Conservation (phyloP, 35 echinoderm and acorn worm species). For the Ophiothrix spiculata region DNA sequence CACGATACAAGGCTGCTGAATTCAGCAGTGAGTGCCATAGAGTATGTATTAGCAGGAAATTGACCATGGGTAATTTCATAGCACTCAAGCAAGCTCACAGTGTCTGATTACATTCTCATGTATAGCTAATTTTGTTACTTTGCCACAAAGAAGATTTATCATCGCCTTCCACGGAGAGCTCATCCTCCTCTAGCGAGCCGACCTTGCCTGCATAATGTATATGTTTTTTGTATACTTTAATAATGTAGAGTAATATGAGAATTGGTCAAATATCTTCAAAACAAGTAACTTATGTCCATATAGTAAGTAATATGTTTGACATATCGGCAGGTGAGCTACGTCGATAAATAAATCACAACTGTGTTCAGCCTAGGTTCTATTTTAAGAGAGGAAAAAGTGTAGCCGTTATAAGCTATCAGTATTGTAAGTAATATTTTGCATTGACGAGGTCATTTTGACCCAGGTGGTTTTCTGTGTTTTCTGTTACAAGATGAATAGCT, state of each 20-base stretch:
- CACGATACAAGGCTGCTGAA: background rate
- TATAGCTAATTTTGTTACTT: constrained; percentile 3
- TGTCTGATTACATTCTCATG: background rate
- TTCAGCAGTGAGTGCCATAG: background rate
- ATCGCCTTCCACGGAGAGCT: background rate
- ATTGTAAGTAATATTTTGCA: background rate
- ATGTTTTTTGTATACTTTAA: background rate
- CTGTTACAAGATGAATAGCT: background rate
- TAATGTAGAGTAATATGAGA: constrained; percentile 10
- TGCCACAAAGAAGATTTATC: background rate
- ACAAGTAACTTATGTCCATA: background rate
- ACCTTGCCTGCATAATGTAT: constrained; percentile 4
- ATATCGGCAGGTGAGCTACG: background rate
- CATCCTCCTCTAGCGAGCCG: too few species aligned
- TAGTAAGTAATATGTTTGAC: background rate
- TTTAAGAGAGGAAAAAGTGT: background rate
- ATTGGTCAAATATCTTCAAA: background rate
- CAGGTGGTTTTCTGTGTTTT: background rate
- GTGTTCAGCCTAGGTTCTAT: background rate
- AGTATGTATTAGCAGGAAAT: background rate
- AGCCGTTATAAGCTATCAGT: background rate
- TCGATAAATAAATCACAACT: background rate
- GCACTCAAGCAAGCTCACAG: background rate
- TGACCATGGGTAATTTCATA: constrained; percentile 4
- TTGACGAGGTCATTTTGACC: background rate